These are phyloP conservation scores for Harpagoxenus sublaevis DNA, from an alignment of 2,888 invertebrate genomes.

Conservation along the genomic window DNA sequence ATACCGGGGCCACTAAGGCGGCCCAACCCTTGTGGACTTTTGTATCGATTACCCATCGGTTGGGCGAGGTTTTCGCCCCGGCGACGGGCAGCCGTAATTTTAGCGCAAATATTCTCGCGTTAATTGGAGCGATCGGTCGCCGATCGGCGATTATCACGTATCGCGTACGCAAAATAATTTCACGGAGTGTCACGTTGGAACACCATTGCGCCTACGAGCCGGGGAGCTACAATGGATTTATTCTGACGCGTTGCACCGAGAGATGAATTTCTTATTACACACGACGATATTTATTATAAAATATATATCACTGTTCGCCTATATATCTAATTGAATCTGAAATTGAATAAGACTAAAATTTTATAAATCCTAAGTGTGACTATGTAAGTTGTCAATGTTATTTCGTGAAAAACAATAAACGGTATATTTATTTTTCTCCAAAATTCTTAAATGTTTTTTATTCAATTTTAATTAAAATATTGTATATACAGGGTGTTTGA, in stretches of 20 bases:
- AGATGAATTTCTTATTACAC: slow-evolving; percentile 13
- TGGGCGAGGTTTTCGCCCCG: slow-evolving; percentile 81
- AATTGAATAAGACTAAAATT: not conserved
- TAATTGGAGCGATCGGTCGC: slow-evolving; percentile 80
- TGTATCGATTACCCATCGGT: slow-evolving; percentile 85
- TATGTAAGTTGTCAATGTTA: not conserved
- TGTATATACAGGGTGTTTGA: too few species aligned
- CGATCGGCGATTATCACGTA: slow-evolving; percentile 68
- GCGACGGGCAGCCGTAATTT: slow-evolving; percentile 78
- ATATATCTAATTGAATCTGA: not conserved
- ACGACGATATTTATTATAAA: not conserved
- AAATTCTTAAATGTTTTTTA: not conserved
- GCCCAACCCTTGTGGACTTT: slow-evolving; percentile 86
- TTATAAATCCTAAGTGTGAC: not conserved
- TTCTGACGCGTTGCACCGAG: not conserved
- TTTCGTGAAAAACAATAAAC: not conserved
- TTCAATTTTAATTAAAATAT: not conserved
- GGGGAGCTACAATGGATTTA: slow-evolving; percentile 2
- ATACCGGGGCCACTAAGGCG: slow-evolving; percentile 79
- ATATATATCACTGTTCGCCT: not conserved
- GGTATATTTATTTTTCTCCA: not conserved
- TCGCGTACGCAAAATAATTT: slow-evolving; percentile 68
- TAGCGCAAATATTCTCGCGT: slow-evolving; percentile 83
- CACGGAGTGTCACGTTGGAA: slow-evolving; percentile 43
- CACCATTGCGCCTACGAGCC: not conserved